Conservation (phyloP, 2,113 vertebrate species). For the Phrynosoma platyrhinos region DNA sequence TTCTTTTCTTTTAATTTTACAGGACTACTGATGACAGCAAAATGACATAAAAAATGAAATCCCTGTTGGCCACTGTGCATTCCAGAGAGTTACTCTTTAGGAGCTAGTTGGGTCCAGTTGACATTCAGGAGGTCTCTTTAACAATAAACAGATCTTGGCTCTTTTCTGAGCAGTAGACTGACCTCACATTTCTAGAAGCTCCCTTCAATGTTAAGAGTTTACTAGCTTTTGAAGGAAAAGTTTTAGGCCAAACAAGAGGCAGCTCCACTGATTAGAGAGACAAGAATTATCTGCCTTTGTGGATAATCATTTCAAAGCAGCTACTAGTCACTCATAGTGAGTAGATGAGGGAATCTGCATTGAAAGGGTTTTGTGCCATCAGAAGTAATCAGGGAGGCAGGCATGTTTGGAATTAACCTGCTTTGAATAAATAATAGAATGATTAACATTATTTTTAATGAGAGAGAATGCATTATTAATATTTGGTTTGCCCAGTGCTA, state of each 20-base stretch:
- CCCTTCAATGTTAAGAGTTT: background rate
- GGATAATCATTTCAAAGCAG: background rate
- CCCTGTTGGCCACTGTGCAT: no score
- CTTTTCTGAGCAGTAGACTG: background rate
- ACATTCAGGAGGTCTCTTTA: no score
- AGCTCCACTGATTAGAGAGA: background rate
- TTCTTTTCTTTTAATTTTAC: no score
- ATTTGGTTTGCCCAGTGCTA: background rate
- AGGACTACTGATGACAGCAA: no score
- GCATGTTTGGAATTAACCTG: background rate
- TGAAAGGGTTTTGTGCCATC: background rate
- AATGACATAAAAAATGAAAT: no score
- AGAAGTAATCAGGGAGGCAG: background rate
- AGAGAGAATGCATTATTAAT: background rate
- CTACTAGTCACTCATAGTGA: background rate
- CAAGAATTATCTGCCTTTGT: background rate
- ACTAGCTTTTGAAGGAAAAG: background rate
- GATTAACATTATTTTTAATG: background rate
- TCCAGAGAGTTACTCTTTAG: no score
- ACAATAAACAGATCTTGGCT: no score
- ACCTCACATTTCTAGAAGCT: slow-evolving; percentile 43
- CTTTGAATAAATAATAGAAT: background rate
- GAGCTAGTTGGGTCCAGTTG: no score
- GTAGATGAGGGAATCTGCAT: background rate
- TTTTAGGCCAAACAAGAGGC: background rate